These are phyloP conservation scores for Trachelus troglodyta DNA, from an alignment of 2,888 invertebrate species.

Conservation along the genomic window DNA sequence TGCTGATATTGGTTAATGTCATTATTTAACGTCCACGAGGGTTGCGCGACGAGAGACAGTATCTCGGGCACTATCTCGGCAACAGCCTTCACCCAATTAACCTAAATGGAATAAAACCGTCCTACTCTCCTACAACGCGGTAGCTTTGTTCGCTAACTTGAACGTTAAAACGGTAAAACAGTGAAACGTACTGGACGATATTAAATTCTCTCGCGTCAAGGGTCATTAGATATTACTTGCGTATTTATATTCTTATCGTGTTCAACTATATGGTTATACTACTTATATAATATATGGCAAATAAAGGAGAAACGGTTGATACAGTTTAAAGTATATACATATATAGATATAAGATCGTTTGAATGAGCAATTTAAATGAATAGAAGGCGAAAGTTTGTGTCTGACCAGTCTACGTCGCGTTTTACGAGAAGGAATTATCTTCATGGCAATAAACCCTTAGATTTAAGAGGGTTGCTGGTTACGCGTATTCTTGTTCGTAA, in stretches of 20 bases:
- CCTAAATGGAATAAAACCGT: conserved; percentile 18
- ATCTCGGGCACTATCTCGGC: neutral
- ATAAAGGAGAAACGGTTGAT: neutral
- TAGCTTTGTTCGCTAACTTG: neutral
- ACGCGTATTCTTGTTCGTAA: neutral
- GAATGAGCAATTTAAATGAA: neutral
- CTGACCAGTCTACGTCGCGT: neutral
- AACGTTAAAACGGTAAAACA: neutral
- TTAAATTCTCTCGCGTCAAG: neutral
- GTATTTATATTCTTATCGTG: neutral
- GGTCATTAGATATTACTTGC: neutral
- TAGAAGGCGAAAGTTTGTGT: neutral
- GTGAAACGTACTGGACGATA: neutral
- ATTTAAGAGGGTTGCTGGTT: neutral
- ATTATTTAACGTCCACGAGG: neutral
- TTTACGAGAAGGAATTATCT: neutral
- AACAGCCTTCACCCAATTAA: conserved; percentile 15
- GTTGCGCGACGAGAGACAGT: neutral
- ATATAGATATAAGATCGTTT: neutral
- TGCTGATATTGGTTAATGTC: neutral
- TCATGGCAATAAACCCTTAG: neutral
- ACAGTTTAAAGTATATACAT: neutral
- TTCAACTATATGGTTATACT: neutral
- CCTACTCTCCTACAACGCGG: neutral
- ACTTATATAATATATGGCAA: neutral